Evolutionary conservation across 2,797 vertebrate species (phyloP), one percentile per base, ranked within the genome.

Genomic region (Antrozous pallidus): DNA sequence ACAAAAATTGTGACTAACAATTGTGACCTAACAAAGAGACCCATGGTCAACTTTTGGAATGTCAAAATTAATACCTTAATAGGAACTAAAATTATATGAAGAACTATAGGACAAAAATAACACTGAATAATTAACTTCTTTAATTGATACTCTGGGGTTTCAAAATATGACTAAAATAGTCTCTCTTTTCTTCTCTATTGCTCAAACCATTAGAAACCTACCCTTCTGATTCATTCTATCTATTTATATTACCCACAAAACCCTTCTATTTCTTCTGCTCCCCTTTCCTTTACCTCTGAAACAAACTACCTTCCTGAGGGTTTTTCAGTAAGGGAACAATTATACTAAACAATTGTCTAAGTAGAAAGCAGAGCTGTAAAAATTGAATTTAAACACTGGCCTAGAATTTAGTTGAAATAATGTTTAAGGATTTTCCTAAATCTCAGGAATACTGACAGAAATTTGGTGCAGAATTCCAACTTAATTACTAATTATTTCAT

Each of bases 241-340:
- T 92, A 70, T 56, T 61, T 40, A 63, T 5, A 38, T 11, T 54
- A 74, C 14, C 40, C 45, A 49, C 14, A 67, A n/a, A 74, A 36
- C 11, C 56, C n/a, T 88, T 84, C 47, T 40, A 28, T 80, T 58
- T 12, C 45, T 80, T 56, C 54, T 82, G 82, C n/a, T 78, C n/a
- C 58, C 51, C 51, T 54, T 28, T 36, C n/a, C 31, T 26, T 63
- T 70, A 40, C n/a, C 69, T 63, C 42, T 89, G 74, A 89, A 85
- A 87, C 87, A 20, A 61, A 91, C 31, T 78, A 88, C 47, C 2
- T 56, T 88, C 65, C 36, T 38, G 16, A 75, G 31, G n/a, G 20
- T 58, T 78, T 91, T 33, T 51, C 38, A 70, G 70, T 33, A 91
- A 91, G 88, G 54, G 11, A 91, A 78, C 14, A 90, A 87, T 93